Base-by-base conservation (phyloP, 1,140 invertebrate species). In the Onthophagus taurus region DNA sequence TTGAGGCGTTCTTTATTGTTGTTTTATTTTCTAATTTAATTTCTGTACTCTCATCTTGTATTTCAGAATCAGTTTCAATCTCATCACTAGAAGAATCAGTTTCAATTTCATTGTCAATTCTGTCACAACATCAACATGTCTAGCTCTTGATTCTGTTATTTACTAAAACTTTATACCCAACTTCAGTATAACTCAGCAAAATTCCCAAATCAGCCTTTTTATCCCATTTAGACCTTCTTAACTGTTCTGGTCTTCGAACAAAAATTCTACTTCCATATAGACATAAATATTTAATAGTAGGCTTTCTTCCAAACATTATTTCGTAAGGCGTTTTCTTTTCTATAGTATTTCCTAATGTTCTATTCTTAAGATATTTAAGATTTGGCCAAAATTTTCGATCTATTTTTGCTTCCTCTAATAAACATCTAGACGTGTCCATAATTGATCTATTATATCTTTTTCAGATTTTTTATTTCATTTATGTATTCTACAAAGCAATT, bases 371-470 rank as follows among this genome's bases (percentile, higher is more conserved):
- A 48, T 60, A 59, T 1, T 59, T 31, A 30, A 53, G 37, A 52
- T 58, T 56, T 4, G 60, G 59, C 62, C 58, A 65, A 59, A 44
- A 65, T 20, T 34, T 55, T 53, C 43, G 58, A 37, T 55, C 9
- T 20, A 59, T 43, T 16, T 52, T 53, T 4, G 56, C 49, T 45
- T 61, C 53, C 8, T 14, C 12, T 43, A 58, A 47, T 36, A 60
- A 45, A 51, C 48, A 53, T 33, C 51, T 45, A 4, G 43, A 26
- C 1, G 41, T 44, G 39, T 55, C 38, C 47, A 53, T 53, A 31
- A 55, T 39, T 0, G 50, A 53, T 42, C 59, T 60, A 50, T 61
- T 63, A 38, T 57, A 64, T 43, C 58, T 56, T 49, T 65, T n/a
- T n/a, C n/a, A n/a, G n/a, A n/a, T n/a, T n/a, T n/a, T n/a, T n/a